Evolutionary conservation across 30 jellyfish, hydroid and myxozoan genomes (phyloP).

Genomic region (Aurelia sp.): DNA sequence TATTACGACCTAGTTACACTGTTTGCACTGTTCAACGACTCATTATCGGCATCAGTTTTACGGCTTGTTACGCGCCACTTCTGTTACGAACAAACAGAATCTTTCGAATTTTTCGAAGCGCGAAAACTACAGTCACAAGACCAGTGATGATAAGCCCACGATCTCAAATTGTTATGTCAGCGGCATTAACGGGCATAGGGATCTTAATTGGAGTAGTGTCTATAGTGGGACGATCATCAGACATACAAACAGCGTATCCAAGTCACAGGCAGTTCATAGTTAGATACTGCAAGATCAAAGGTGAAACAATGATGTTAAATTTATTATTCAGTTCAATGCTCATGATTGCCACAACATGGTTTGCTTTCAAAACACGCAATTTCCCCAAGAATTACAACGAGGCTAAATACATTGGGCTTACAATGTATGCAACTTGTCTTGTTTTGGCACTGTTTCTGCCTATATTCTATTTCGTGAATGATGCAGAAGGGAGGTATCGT

Average conservation of each 20-base stretch:
- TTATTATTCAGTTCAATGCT: conserved; percentile 72
- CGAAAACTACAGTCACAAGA: conserved; percentile 62
- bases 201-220: conserved; percentile 73
- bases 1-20: conserved; percentile 65
- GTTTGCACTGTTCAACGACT: conserved; percentile 73
- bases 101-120: conserved; percentile 84
- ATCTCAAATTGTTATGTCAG: conserved; percentile 79
- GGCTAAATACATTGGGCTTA: conserved; percentile 91
- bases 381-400: conserved; percentile 97
- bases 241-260: conserved; percentile 75
- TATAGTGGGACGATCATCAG: conserved; percentile 60
- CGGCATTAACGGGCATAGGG: conserved; percentile 67
- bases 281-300: conserved; percentile 64
- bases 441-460: conserved; percentile 71
- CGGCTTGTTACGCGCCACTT: conserved; percentile 88
- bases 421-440: conserved; percentile 87
- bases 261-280: conserved; percentile 57
- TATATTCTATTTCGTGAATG: conserved; percentile 41
- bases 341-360: conserved; percentile 80
- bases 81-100: conserved; percentile 81
- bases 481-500: conserved; percentile 58
- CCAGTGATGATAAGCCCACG: conserved; percentile 83
- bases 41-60: conserved; percentile 66
- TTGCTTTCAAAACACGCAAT: conserved; percentile 90
- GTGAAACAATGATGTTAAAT: conserved; percentile 54